phyloP scores from a whole-genome alignment of 2,888 invertebrate species.

The Platycnemis pennipes region DNA sequence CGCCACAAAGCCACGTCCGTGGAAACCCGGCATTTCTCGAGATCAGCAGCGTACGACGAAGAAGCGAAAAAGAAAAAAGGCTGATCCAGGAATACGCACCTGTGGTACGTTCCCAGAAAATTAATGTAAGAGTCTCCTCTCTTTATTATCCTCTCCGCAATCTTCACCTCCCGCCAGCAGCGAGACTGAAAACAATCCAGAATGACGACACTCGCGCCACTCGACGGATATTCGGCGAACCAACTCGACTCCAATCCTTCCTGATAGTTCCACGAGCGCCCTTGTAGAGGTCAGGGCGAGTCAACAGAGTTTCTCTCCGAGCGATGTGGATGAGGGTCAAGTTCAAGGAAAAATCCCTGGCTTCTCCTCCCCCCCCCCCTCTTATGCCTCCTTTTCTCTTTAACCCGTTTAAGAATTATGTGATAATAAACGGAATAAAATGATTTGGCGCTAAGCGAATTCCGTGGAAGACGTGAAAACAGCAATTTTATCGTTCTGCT shows the following conservation, averaged over 20 bases:
- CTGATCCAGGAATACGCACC: not conserved
- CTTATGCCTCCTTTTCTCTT: too few relatives aligned
- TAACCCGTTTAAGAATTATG: conserved; percentile 55
- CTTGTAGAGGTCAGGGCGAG: conserved; percentile 35
- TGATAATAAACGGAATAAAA: not conserved
- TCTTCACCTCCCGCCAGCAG: not conserved
- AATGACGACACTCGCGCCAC: conserved; percentile 31
- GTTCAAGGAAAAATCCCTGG: conserved; percentile 50
- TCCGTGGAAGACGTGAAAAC: not conserved
- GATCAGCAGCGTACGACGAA: not conserved
- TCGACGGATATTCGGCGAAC: not conserved
- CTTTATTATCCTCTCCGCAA: not conserved
- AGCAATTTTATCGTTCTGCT: not conserved
- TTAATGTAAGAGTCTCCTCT: not conserved
- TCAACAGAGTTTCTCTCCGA: not conserved
- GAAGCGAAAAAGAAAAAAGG: not conserved
- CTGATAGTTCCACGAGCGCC: not conserved
- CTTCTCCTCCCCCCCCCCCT: not conserved
- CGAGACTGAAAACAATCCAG: too few relatives aligned
- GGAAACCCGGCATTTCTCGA: too few relatives aligned
- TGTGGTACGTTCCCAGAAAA: not conserved
- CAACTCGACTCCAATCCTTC: not conserved
- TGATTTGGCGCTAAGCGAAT: not conserved
- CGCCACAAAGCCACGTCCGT: too few relatives aligned
- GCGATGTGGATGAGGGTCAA: conserved; percentile 42